Conservation (phyloP, 2,797 vertebrate species). For the Podargus strigoides region DNA sequence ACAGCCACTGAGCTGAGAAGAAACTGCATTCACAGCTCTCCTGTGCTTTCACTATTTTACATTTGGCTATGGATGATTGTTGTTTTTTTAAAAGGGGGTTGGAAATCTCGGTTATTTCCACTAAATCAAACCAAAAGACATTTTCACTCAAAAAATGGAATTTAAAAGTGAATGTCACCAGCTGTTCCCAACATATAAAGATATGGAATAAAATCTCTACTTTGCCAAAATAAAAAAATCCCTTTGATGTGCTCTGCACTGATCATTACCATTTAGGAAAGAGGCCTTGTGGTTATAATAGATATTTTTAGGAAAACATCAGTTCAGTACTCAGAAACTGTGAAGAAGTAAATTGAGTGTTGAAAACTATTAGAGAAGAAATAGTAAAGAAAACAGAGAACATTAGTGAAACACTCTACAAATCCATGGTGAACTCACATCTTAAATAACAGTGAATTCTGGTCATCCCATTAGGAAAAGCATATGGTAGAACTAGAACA, state of each 20-base stretch:
- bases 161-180: not conserved
- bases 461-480: not conserved
- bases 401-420: not conserved
- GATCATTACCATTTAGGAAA: not conserved
- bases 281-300: not conserved
- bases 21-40: not conserved
- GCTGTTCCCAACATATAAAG: not conserved
- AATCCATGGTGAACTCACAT: not conserved
- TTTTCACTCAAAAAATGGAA: not conserved
- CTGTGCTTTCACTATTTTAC: not conserved
- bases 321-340: not conserved
- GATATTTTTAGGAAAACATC: constrained; percentile 10
- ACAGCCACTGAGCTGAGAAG: not conserved
- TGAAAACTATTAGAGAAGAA: constrained; percentile 2
- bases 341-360: not conserved
- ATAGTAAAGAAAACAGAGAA: not conserved
- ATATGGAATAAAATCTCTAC: not conserved
- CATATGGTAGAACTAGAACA: not conserved
- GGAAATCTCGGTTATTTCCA: not conserved
- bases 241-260: not conserved
- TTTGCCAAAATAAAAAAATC: not conserved
- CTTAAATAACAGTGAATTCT: not conserved
- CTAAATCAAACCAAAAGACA: not conserved
- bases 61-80: not conserved
- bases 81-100: not conserved